Evolutionary conservation across 2,113 vertebrate species (phyloP), one percentile per base, ranked within the genome.

Genomic region (Cheilinus undulatus): DNA sequence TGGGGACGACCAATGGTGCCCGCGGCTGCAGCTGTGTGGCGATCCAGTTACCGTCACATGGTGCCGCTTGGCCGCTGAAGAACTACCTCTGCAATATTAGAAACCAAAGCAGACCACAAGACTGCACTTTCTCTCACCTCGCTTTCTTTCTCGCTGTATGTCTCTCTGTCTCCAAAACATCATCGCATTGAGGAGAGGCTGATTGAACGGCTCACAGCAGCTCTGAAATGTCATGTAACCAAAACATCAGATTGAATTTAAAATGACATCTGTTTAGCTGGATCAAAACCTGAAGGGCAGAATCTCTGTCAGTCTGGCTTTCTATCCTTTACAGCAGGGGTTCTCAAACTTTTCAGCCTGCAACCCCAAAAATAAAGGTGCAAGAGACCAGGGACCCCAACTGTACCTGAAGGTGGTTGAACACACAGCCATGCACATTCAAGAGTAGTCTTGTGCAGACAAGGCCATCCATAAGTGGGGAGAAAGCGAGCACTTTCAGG

Each of bases 51-150:
- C 90, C 67, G 4, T 91, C 86, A 87, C 89, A 89, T 88, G 91
- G 84, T 80, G 82, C 84, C 12, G 67, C 84, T 92, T 92, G 89
- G 89, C 91, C 69, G 26, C 80, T 36, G 76, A 88, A 89, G 83
- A 75, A 87, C 90, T 90, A 83, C 83, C 82, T 89, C 89, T 85
- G 88, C 90, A 92, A 78, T 92, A 91, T 92, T 89, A 91, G 89
- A 90, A 90, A 91, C 88, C 79, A 49, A 77, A 74, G 80, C 69
- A 78, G 68, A 88, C 85, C 83, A 46, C 87, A 85, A 68, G 82
- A 70, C 69, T 51, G n/a, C 64, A 71, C 76, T 76, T 87, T 77
- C 77, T 66, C 76, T 86, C 74, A 83, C 78, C 83, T 79, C 62
- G 11, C 56, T 20, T 61, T 78, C 80, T 24, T 61, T 78, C 78